Evolutionary conservation across 2,113 vertebrate genomes (phyloP), one percentile per base, ranked within the genome.

Genomic region (Brienomyrus longianalis): DNA sequence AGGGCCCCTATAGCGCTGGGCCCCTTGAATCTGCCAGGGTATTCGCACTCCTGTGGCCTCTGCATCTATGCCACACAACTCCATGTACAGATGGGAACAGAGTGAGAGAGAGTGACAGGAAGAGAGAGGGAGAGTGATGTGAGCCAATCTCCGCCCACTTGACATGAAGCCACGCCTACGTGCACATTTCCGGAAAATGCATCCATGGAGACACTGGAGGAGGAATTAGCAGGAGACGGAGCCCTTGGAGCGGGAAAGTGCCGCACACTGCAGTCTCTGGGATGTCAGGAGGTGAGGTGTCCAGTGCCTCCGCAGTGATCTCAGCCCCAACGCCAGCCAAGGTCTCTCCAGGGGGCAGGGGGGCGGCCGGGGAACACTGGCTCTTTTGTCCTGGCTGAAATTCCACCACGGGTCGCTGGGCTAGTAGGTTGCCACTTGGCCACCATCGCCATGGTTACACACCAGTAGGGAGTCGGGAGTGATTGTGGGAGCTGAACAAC

Each of bases 391-490:
- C 88, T 1, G 48, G 88, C 59, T 15, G 59, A 93, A 95, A 94
- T 95, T 94, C 93, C 89, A 93, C 47, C 52, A 59, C 54, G 66
- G 62, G 91, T 89, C 83, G 89, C 91, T 92, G 90, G 91, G 91
- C 74, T 17, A 62, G 91, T 92, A 90, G 91, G 93, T 93, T 88
- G 52, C 89, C 91, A 91, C 91, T 93, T 93, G 93, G 93, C 93
- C 91, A 85, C 92, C 90, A 91, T 95, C 92, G 91, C 94, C 94
- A 95, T 95, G 94, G 93, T 39, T 91, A 95, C 93, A 86, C 84
- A 7, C 35, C 11, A 1, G 70, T 35, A 13, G 70, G 70, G 89
- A 85, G 84, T 23, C 23, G 23, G 7, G 89, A 89, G 91, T 91
- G 90, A 83, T 91, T 45, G 19, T 90, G 89, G 90, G 91, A 90